Percentiles rank a stretch among this genome's conserved stretches.
Evolutionary conservation across 2,888 invertebrate species (phyloP).

Genomic region (Kryphioiulus occultus): DNA sequence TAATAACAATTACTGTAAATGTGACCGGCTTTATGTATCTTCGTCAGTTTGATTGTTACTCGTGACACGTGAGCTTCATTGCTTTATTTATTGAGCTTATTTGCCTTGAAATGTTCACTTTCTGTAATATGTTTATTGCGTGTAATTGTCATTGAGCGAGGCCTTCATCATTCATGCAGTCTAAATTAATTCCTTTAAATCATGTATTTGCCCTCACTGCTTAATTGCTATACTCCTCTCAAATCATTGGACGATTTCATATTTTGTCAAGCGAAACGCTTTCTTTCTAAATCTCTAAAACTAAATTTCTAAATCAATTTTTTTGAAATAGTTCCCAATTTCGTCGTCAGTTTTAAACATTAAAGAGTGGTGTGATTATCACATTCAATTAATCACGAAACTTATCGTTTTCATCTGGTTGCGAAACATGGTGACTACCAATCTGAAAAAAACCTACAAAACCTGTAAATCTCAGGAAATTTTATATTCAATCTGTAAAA

Average conservation of each 20-base stretch:
- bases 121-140: constrained; percentile 28
- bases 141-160: neutral
- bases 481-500: too few species aligned
- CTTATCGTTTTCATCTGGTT: too few species aligned
- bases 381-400: too few species aligned
- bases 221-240: neutral
- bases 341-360: too few species aligned
- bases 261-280: too few species aligned
- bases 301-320: too few species aligned
- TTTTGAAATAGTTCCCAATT: too few species aligned
- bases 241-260: neutral
- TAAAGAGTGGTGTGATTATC: too few species aligned
- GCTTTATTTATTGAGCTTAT: constrained; percentile 38
- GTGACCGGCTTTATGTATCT: neutral
- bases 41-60: neutral
- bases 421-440: too few species aligned
- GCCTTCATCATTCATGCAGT: constrained; percentile 1
- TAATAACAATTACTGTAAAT: constrained; percentile 31
- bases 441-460: too few species aligned
- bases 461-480: too few species aligned
- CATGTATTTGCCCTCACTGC: neutral
- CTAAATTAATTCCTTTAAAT: neutral
- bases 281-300: too few species aligned
- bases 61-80: constrained; percentile 1
- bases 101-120: constrained; percentile 20